A percentile compares a stretch with the other conserved stretches of the same genome.
Conservation (phyloP, 2,797 vertebrate genomes). For the Gymnothorax javanicus region DNA sequence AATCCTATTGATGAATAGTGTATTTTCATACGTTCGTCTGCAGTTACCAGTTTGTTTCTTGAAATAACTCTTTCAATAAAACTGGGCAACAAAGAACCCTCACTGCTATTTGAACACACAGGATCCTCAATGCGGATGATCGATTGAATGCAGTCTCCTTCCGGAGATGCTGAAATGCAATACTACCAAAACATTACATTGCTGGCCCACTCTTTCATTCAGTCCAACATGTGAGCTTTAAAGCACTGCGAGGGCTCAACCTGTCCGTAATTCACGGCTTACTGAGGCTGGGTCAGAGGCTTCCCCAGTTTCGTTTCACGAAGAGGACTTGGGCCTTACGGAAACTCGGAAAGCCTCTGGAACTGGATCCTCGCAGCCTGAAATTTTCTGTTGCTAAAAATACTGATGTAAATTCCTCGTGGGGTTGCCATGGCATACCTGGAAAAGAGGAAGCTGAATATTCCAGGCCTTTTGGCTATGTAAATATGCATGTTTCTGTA, state of each 20-base stretch:
- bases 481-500: constrained; percentile 24
- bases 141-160: not conserved
- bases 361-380: not conserved
- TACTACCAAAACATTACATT: not conserved
- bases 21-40: not conserved
- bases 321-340: not conserved
- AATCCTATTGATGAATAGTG: not conserved
- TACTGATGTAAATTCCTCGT: not conserved
- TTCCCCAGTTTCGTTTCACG: not conserved
- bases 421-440: not conserved
- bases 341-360: too few relatives aligned
- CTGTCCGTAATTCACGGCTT: not conserved
- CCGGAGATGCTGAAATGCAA: not conserved
- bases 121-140: not conserved
- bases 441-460: not conserved
- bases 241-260: not conserved
- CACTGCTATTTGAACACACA: not conserved
- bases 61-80: not conserved
- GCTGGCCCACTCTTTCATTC: not conserved
- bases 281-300: not conserved
- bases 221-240: not conserved
- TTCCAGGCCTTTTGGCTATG: constrained; percentile 5
- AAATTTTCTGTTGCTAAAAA: constrained; percentile 17
- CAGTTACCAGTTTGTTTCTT: not conserved
- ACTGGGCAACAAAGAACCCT: not conserved